phyloP scores from a whole-genome alignment of 1,140 invertebrate species.

The Mamestra configurata region DNA sequence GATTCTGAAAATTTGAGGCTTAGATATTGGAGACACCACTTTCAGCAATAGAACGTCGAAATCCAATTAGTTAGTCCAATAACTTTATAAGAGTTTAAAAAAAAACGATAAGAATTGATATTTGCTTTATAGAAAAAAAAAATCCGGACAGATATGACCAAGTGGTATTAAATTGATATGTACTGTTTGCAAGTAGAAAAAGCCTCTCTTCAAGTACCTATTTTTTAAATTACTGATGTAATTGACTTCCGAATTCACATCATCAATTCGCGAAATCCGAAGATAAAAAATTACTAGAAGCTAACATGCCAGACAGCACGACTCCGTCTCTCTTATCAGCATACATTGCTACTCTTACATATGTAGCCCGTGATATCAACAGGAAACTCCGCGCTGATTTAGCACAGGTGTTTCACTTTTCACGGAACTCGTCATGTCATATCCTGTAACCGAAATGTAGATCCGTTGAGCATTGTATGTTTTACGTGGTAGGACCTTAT shows the following conservation, averaged over 20 bases:
- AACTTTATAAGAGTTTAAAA: no score
- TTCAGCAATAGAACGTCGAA: background rate
- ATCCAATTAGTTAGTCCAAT: no score
- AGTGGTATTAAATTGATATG: no score
- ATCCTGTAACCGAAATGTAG: conserved; percentile 54
- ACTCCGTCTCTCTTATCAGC: conserved; percentile 48
- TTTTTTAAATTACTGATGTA: no score
- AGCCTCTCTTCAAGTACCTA: background rate
- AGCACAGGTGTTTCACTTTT: conserved; percentile 69
- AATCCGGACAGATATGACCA: no score
- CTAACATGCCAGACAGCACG: conserved; percentile 50
- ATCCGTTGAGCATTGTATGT: conserved; percentile 12
- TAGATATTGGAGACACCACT: no score
- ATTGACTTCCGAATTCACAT: background rate
- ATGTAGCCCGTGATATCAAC: conserved; percentile 62
- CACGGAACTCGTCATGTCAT: conserved; percentile 71
- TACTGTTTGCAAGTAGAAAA: no score
- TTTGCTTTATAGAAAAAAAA: no score
- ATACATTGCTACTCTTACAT: conserved; percentile 27
- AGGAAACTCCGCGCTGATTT: conserved; percentile 73
- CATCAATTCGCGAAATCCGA: conserved; percentile 13
- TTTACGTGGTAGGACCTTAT: background rate
- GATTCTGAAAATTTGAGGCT: no score
- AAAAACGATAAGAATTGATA: no score
- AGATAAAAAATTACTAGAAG: conserved; percentile 28